Evolutionary conservation across 1,140 invertebrate species (phyloP).

Genomic region (Sweltsa coloradensis): DNA sequence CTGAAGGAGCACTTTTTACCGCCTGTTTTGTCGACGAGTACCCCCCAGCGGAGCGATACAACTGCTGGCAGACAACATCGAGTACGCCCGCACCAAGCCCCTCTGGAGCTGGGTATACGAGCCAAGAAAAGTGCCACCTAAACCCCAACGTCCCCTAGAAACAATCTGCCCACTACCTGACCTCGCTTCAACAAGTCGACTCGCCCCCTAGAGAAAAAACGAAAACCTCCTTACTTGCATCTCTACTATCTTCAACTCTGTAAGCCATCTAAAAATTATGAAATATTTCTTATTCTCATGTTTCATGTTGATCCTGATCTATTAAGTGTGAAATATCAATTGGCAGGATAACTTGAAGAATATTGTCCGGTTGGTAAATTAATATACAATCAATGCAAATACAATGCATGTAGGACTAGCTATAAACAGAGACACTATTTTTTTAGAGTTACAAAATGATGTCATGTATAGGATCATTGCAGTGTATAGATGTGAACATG

Average conservation of each 20-base stretch:
- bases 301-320: too few relatives aligned
- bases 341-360: too few relatives aligned
- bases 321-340: too few relatives aligned
- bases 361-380: too few relatives aligned
- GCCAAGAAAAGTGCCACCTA: conserved; percentile 68
- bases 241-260: conserved; percentile 76
- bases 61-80: conserved; percentile 69
- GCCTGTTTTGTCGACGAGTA: conserved; percentile 76
- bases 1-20: conserved; percentile 74
- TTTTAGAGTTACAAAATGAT: too few relatives aligned
- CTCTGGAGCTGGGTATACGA: conserved; percentile 70
- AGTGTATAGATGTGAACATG: too few relatives aligned
- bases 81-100: conserved; percentile 67
- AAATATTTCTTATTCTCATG: too few relatives aligned
- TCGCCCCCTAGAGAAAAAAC: conserved; percentile 86
- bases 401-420: too few relatives aligned
- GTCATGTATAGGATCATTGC: too few relatives aligned
- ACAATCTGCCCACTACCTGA: conserved; percentile 67
- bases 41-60: conserved; percentile 62
- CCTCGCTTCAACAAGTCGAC: conserved; percentile 77
- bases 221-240: conserved; percentile 79
- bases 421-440: too few relatives aligned
- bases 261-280: conserved; percentile 28
- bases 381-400: too few relatives aligned
- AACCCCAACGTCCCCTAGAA: conserved; percentile 54